Base-by-base conservation (phyloP, 2,888 invertebrate species). In the Nematopogon swammerdamellus region DNA sequence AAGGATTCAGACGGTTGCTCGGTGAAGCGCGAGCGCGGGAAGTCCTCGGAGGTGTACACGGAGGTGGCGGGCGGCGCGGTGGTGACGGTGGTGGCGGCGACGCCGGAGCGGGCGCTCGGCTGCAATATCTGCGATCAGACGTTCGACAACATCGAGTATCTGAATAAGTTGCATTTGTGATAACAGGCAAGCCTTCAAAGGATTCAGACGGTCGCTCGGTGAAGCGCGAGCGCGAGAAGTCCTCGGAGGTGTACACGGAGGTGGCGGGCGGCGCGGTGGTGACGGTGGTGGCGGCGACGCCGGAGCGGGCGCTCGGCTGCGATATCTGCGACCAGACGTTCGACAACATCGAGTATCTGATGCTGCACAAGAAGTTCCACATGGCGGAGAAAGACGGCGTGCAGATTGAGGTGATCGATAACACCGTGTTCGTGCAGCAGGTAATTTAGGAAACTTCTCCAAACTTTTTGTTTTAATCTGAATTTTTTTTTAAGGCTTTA, bases 301-400 rank as follows among this genome's bases (percentile, higher is more conserved):
- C 8, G 36, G 6, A 3, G 36, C 6, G 11, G 6, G 36, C 73
- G 20, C 76, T 71, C 50, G 63, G 72, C 17, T 79, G 79, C 49
- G 72, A 76, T 57, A 75, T 75, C 2, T 79, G 79, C 46, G 75
- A 77, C 50, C 59, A 77, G 47, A 69, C 74, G 3, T 79, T 79
- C 50, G 77, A 77, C 52, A 77, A 70, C 45, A 65, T 79, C 67
- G 75, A 79, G 50, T 79, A 66, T 53, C 58, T 79, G 57, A 67
- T 79, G 53, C 56, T 79, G 47, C 79, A 79, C 53, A 79, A 79
- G 59, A 77, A 77, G 57, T 79, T 79, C 52, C 79, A 79, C 51
- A 75, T 75, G 0, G 71, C 68, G 49, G 77, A 75, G 17, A 79
- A 76, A 48, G 51, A 54, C 4, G 72, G 4, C 36, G 11, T 3